Percentiles rank a stretch among this genome's conserved stretches.
Conservation (phyloP, 2,888 invertebrate genomes). For the Morinoia aosen region DNA sequence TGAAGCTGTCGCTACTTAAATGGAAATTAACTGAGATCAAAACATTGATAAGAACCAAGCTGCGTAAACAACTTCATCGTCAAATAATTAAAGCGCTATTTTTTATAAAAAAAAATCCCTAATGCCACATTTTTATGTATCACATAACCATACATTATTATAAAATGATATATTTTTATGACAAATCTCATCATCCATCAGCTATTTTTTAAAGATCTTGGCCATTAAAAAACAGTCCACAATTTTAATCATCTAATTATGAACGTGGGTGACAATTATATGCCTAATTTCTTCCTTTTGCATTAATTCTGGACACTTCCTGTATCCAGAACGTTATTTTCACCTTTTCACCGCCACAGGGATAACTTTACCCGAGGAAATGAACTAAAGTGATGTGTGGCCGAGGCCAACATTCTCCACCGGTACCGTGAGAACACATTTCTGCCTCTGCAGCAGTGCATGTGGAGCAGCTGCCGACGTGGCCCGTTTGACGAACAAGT, state of each 20-base stretch:
- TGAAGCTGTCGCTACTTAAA: not conserved
- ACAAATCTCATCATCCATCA: not conserved
- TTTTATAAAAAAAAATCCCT: not conserved
- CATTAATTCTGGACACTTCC: not conserved
- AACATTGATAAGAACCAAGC: not conserved
- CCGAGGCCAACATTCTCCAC: not conserved
- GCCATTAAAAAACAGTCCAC: not conserved
- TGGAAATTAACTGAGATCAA: not conserved
- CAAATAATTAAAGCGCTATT: not conserved
- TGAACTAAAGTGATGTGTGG: not conserved
- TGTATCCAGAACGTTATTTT: not conserved
- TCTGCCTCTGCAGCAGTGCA: not conserved
- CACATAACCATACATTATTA: not conserved
- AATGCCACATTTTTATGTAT: too few relatives aligned
- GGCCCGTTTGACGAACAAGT: not conserved
- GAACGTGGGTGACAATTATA: not conserved
- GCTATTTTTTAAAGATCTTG: not conserved
- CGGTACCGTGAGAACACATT: not conserved
- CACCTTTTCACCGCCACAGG: not conserved
- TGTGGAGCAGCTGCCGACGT: not conserved
- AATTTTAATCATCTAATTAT: not conserved
- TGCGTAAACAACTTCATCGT: not conserved
- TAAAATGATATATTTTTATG: not conserved
- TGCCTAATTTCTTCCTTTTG: not conserved
- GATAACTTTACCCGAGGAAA: not conserved